phyloP scores from a whole-genome alignment of 2,113 vertebrate species.

The Cromileptes altivelis region DNA sequence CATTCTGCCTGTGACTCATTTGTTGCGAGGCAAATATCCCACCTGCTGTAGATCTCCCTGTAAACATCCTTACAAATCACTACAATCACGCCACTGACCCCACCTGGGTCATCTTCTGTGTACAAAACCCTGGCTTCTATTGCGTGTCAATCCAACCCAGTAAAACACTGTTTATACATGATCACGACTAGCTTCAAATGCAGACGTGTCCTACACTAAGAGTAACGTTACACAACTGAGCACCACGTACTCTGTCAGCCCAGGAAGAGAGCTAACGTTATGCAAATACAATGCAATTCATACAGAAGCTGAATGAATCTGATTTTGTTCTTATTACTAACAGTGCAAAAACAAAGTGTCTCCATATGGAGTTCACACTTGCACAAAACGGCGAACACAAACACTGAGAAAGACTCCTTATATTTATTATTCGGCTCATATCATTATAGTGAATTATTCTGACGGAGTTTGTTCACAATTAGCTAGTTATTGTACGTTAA shows the following conservation, averaged over 20 bases:
- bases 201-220: conserved; percentile 9
- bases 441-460: no score
- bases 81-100: not conserved
- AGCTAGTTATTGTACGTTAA: not conserved
- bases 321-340: not conserved
- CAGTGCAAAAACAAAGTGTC: not conserved
- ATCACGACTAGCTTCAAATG: not conserved
- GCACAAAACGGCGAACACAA: not conserved
- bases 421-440: accelerated
- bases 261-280: not conserved
- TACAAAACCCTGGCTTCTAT: not conserved
- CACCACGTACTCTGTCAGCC: not conserved
- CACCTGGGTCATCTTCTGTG: no score
- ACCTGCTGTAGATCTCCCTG: not conserved
- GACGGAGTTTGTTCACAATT: not conserved
- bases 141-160: not conserved
- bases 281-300: not conserved
- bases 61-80: not conserved
- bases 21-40: not conserved
- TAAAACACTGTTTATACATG: not conserved
- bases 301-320: accelerated
- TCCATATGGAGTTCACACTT: not conserved
- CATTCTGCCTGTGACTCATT: not conserved
- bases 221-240: not conserved
- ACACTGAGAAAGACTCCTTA: no score